These are phyloP conservation scores for Acanthosepion esculentum DNA, from an alignment of 2,888 invertebrate genomes.

Conservation along the genomic window DNA sequence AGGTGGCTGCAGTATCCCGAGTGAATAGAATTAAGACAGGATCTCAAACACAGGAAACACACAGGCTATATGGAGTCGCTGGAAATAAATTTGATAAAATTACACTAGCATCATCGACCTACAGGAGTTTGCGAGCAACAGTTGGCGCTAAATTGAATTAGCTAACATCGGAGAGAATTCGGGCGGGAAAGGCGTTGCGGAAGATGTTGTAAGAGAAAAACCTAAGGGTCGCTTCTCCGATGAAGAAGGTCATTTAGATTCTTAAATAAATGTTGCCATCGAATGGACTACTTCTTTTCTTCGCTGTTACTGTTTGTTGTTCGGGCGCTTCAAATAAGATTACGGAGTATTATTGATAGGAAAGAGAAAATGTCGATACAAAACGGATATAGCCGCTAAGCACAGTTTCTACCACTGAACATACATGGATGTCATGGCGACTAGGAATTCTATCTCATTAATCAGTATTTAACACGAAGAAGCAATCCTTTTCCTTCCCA, in stretches of 20 bases:
- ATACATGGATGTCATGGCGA: neutral
- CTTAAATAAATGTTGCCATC: constrained; percentile 1
- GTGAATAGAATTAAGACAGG: neutral
- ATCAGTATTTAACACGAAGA: neutral
- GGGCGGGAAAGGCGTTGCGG: neutral
- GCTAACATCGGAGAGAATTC: neutral
- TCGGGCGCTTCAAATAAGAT: neutral
- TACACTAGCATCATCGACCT: neutral
- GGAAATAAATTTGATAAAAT: constrained; percentile 3
- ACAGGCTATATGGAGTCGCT: neutral
- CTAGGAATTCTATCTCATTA: neutral
- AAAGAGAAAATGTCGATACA: neutral
- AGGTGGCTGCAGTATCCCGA: neutral
- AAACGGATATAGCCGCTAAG: neutral
- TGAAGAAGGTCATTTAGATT: neutral
- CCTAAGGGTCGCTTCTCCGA: neutral
- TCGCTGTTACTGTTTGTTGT: neutral
- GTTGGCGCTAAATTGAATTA: neutral
- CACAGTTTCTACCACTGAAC: neutral
- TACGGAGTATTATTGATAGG: neutral
- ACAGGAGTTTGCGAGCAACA: constrained; percentile 33
- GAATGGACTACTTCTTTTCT: neutral
- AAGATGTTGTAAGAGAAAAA: neutral
- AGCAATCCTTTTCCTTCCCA: neutral
- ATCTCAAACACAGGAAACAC: neutral